Evolutionary conservation across 2,113 vertebrate species (phyloP).

Genomic region (Hipposideros armiger): DNA sequence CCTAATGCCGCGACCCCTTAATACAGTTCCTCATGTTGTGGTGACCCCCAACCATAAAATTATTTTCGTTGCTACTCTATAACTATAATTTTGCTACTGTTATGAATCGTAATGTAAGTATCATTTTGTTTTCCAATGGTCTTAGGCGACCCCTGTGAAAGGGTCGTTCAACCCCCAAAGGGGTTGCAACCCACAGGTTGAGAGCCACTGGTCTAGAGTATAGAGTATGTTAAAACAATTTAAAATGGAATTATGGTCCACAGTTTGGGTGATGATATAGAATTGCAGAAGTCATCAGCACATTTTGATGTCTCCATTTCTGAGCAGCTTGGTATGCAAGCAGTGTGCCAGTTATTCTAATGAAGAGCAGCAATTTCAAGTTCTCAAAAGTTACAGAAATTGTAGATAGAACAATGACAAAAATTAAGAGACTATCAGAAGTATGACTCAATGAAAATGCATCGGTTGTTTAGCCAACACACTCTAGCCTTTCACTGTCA

Average conservation of each 20-base stretch:
- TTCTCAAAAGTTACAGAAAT: constrained; percentile 51
- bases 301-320: constrained; percentile 12
- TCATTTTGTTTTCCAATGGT: too few relatives aligned
- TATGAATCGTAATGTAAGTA: too few relatives aligned
- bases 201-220: neutral
- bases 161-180: too few relatives aligned
- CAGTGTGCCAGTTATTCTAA: neutral
- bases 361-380: constrained; percentile 21
- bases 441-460: neutral
- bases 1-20: too few relatives aligned
- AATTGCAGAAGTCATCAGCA: neutral
- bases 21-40: too few relatives aligned
- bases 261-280: neutral
- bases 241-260: neutral
- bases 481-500: neutral
- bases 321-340: neutral
- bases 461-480: neutral
- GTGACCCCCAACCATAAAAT: too few relatives aligned
- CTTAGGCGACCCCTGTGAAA: too few relatives aligned
- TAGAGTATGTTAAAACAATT: constrained; percentile 17
- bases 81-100: too few relatives aligned
- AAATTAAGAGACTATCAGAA: neutral
- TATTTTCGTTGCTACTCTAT: too few relatives aligned
- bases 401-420: neutral
- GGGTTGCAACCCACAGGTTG: too few relatives aligned